These are phyloP conservation scores for Brienomyrus brachyistius DNA, from an alignment of 2,113 vertebrate genomes.

Conservation along the genomic window DNA sequence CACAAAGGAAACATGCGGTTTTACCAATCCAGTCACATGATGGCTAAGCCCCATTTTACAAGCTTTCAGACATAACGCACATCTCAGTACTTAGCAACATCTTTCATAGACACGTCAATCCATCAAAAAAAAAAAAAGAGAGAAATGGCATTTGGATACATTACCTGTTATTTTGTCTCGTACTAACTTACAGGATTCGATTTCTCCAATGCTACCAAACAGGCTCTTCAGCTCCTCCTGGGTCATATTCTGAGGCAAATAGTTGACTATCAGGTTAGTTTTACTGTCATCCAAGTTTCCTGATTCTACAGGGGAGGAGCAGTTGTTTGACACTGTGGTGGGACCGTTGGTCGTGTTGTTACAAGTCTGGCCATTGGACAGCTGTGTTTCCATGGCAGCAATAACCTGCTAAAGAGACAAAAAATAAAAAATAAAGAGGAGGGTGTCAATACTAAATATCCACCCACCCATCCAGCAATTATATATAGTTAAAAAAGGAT, in stretches of 20 bases:
- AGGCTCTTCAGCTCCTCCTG: constrained; percentile 95
- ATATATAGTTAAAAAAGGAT: constrained; percentile 34
- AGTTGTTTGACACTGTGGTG: constrained; percentile 81
- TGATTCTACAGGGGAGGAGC: constrained; percentile 87
- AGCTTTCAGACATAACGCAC: not conserved
- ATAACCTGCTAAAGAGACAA: constrained; percentile 84
- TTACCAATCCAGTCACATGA: not conserved
- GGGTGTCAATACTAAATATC: not conserved
- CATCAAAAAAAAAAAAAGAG: not conserved
- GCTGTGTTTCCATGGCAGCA: constrained; percentile 98
- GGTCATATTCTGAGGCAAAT: constrained; percentile 97
- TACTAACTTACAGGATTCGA: constrained; percentile 96
- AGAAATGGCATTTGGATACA: not conserved
- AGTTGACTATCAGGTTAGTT: constrained; percentile 98
- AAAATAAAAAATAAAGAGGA: constrained; percentile 22
- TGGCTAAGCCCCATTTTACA: not conserved
- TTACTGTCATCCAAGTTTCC: constrained; percentile 93
- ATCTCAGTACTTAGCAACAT: not conserved
- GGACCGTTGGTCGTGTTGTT: constrained; percentile 91
- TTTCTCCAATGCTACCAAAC: constrained; percentile 93
- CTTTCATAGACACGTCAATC: not conserved
- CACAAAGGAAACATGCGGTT: not conserved
- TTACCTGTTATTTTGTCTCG: constrained; percentile 98
- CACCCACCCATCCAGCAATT: not conserved
- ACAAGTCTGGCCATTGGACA: constrained; percentile 93